Conservation (phyloP, 2,888 invertebrate species). For the Lasioglossum morio region DNA sequence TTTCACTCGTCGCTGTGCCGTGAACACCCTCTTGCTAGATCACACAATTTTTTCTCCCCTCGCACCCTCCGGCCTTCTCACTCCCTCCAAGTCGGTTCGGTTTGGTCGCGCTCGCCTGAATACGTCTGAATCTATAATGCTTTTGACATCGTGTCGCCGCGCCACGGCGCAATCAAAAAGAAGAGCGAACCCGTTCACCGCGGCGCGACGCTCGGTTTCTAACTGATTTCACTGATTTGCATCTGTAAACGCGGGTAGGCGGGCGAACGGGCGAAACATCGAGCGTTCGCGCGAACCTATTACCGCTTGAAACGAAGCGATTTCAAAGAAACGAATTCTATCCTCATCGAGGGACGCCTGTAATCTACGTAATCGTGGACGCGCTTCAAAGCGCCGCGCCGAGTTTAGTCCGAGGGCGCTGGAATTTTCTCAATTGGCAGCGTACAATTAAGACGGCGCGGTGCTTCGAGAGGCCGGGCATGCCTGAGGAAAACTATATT, state of each 20-base stretch:
- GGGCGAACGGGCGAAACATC: conserved; percentile 19
- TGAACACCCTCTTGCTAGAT: conserved; percentile 34
- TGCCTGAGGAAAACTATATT: neutral
- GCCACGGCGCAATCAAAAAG: conserved; percentile 34
- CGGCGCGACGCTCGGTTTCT: conserved; percentile 42
- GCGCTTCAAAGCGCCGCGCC: no score
- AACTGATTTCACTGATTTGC: conserved; percentile 52
- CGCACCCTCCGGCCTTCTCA: neutral
- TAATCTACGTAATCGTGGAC: conserved; percentile 57
- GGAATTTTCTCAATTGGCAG: conserved; percentile 31
- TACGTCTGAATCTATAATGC: conserved; percentile 61
- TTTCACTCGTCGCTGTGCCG: conserved; percentile 29
- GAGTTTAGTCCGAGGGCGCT: conserved; percentile 18
- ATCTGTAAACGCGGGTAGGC: conserved; percentile 38
- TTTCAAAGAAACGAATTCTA: conserved; percentile 51
- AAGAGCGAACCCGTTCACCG: conserved; percentile 26
- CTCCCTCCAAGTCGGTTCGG: neutral
- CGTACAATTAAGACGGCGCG: conserved; percentile 33
- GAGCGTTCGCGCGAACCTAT: conserved; percentile 42
- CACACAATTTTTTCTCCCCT: conserved; percentile 27
- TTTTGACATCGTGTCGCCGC: conserved; percentile 61
- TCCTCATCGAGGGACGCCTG: conserved; percentile 42
- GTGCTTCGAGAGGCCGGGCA: neutral
- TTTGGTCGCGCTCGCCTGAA: conserved; percentile 12
- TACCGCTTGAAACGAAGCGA: conserved; percentile 51